Conservation (phyloP, 2,113 vertebrate species). For the Cricetomys ansorgei region DNA sequence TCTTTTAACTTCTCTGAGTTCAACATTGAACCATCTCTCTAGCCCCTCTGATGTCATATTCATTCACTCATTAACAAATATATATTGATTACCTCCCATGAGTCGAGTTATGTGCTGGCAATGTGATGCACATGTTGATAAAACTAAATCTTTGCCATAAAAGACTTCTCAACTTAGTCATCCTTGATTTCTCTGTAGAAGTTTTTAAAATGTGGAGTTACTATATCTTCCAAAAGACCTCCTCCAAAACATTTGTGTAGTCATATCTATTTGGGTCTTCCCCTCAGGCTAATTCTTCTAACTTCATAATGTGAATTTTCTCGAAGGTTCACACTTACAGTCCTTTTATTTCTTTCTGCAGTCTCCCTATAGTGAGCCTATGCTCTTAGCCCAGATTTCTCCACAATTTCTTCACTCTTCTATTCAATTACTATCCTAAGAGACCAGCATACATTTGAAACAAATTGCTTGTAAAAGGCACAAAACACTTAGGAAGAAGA, state of each 20-base stretch:
- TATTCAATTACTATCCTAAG: conserved; percentile 32
- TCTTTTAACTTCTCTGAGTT: conserved; percentile 1
- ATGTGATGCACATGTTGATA: conserved; percentile 4
- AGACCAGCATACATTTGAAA: conserved; percentile 18
- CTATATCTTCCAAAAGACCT: neutral
- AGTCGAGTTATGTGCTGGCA: neutral
- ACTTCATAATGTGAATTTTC: neutral
- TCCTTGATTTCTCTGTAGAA: conserved; percentile 28
- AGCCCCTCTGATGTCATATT: neutral
- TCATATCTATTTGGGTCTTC: neutral
- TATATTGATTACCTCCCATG: neutral
- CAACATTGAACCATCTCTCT: neutral
- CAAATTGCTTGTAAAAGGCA: neutral
- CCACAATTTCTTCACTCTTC: neutral
- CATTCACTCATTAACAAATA: neutral
- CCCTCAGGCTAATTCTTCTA: neutral
- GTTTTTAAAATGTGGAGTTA: neutral
- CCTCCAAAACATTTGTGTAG: neutral
- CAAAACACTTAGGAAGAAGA: neutral
- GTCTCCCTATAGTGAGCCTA: neutral
- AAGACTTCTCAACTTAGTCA: conserved; percentile 15
- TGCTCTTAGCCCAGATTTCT: conserved; percentile 8
- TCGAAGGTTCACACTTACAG: neutral
- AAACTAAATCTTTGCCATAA: conserved; percentile 41
- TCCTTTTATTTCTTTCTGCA: neutral